Evolutionary conservation across 2,888 invertebrate genomes (phyloP).

Genomic region (Agonopterix alstromeriana): DNA sequence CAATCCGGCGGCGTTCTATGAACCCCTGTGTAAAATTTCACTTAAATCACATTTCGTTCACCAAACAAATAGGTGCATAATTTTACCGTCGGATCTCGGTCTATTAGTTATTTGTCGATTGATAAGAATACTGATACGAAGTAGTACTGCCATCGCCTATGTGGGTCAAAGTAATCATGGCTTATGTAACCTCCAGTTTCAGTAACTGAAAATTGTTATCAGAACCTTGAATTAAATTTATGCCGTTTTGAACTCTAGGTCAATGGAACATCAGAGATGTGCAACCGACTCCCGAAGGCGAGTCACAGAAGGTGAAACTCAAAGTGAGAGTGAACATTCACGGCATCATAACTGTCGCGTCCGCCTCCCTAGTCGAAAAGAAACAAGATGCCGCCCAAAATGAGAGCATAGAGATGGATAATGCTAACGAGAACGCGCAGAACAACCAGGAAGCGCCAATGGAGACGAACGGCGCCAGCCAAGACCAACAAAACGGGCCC

Average conservation of each 20-base stretch:
- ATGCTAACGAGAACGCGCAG: conserved; percentile 59
- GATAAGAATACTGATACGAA: conserved; percentile 1
- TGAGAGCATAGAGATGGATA: conserved; percentile 64
- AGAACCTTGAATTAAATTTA: neutral
- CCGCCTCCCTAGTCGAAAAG: conserved; percentile 89
- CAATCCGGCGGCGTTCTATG: too few species aligned
- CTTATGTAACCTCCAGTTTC: too few species aligned
- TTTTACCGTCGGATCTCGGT: too few species aligned
- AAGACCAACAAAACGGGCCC: conserved; percentile 58
- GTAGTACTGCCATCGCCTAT: neutral
- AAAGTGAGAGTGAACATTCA: conserved; percentile 96
- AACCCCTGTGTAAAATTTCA: too few species aligned
- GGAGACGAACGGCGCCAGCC: conserved; percentile 69
- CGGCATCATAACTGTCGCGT: conserved; percentile 92
- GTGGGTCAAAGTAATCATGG: neutral
- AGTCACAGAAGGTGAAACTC: conserved; percentile 96
- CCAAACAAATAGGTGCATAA: too few species aligned
- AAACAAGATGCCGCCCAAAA: conserved; percentile 71
- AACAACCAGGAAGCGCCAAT: conserved; percentile 55
- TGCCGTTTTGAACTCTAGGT: conserved; percentile 57
- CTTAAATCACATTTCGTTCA: too few species aligned
- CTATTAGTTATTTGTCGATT: neutral
- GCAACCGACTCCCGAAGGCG: conserved; percentile 90
- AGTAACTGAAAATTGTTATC: too few species aligned
- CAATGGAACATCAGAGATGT: conserved; percentile 88